Evolutionary conservation across 2,888 invertebrate species (phyloP), one percentile per base, ranked within the genome.

Genomic region (Microctonus aethiopoides): DNA sequence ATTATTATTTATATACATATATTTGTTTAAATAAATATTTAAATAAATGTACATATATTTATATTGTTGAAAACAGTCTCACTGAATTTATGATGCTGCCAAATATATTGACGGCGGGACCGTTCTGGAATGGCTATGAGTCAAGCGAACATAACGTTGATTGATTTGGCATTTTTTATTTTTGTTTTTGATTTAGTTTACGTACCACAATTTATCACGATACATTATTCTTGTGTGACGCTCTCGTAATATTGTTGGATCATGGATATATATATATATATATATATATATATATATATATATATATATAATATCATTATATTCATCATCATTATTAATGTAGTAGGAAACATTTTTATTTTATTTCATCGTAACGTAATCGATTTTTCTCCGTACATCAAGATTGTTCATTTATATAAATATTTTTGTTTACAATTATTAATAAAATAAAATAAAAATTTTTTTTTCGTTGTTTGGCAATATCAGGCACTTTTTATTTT

Each of bases 281-380:
- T 46, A 36, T 54, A n/a, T 26, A 32, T 32, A 20, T 51, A 13
- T 29, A 32, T n/a, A n/a, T n/a, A n/a, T n/a, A n/a, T n/a, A n/a
- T n/a, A n/a, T n/a, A n/a, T n/a, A n/a, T n/a, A n/a, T n/a, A n/a
- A n/a, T n/a, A n/a, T n/a, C n/a, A n/a, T 54, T n/a, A 26, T 13
- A 26, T 54, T 54, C 54, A 54, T 57, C 7, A 57, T 29, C 57
- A 57, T 57, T 29, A 32, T 32, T 29, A 52, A 41, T 64, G 75
- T 81, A 79, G 76, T 82, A 80, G 81, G 83, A 84, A 83, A 82
- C 73, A 76, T 82, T 80, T 77, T 76, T n/a, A 74, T 75, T 83
- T 84, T 84, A 84, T 84, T 83, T 79, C 79, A 72, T 74, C 76
- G 73, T 78, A 76, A 80, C 78, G 75, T 77, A 69, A 46, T 78